Conservation (phyloP, 2,888 invertebrate species). For the Diarsia rubi region DNA sequence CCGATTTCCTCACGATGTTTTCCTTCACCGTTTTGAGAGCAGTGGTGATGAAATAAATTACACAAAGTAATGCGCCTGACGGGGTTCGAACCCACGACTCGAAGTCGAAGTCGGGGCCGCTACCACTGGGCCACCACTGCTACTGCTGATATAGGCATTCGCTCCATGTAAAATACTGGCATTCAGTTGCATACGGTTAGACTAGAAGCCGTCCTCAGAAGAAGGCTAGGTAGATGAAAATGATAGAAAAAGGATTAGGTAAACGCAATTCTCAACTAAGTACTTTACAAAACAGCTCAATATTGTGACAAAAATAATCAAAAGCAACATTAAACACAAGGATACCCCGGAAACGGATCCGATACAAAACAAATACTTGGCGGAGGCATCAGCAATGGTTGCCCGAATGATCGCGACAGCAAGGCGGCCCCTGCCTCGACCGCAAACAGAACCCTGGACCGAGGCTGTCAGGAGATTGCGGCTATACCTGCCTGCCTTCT, state of each 20-base stretch:
- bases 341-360: conserved; percentile 80
- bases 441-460: conserved; percentile 58
- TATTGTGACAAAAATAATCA: not conserved
- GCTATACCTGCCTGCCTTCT: conserved; percentile 76
- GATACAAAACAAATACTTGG: conserved; percentile 81
- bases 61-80: too few species aligned
- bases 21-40: too few species aligned
- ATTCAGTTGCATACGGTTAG: too few species aligned
- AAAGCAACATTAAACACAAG: conserved; percentile 62
- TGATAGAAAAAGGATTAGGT: not conserved
- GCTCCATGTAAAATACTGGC: too few species aligned
- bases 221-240: too few species aligned
- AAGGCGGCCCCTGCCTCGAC: conserved; percentile 69
- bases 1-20: too few species aligned
- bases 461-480: conserved; percentile 73
- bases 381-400: conserved; percentile 77
- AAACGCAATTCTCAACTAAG: not conserved
- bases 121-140: too few species aligned
- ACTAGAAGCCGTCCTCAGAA: too few species aligned
- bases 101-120: too few species aligned
- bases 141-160: too few species aligned
- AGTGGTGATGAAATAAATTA: too few species aligned
- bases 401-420: conserved; percentile 73
- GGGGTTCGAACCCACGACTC: too few species aligned
- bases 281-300: not conserved